Base-by-base conservation (phyloP, 2,113 vertebrate species). In the Notarius lentiginosus region DNA sequence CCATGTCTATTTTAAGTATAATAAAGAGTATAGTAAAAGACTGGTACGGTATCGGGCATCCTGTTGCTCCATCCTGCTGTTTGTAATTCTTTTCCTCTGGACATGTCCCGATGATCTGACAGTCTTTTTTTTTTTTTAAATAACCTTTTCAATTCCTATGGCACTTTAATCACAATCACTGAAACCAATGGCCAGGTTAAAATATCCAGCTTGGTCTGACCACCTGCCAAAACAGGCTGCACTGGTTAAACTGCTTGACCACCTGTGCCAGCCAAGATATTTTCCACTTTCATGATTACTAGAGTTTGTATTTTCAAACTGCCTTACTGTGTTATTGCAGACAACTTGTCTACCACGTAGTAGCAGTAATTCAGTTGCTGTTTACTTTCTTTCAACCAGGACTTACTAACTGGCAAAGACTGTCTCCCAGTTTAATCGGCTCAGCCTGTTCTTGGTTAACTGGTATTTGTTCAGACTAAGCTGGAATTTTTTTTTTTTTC, bases 1-100 rank as follows among this genome's bases (percentile, higher is more conserved):
- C 53, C 34, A 27, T 83, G 51, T 70, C 24, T 75, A 73, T 87
- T 87, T 83, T 80, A 88, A 88, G 53, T 0, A 61, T 73, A 89
- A 87, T 88, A 89, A 88, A 89, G 68, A 53, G 51, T 51, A 30
- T 58, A 1, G 30, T 80, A 47, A 61, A 41, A 81, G 7, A 58
- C 3, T 12, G 30, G 41, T 41, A 49, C 20, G 27, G 11, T 24
- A 58, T 83, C 47, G 11, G 41, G 47, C 12, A 18, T 27, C 41
- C 15, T 24, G 30, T 47, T 47, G 18, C 53, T 30, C 53, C 7
- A 20, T 73, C 17, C 41, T 56, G 55, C 3, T 12, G 5, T 24
- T 51, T 75, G 72, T 20, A 79, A 17, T 53, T 47, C 14, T 53
- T 53, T 68, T 66, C 18, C 30, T 34, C 65, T 55, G 1, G 47